These are phyloP conservation scores for Patella caerulea DNA, from an alignment of 2,888 invertebrate genomes.

Conservation along the genomic window DNA sequence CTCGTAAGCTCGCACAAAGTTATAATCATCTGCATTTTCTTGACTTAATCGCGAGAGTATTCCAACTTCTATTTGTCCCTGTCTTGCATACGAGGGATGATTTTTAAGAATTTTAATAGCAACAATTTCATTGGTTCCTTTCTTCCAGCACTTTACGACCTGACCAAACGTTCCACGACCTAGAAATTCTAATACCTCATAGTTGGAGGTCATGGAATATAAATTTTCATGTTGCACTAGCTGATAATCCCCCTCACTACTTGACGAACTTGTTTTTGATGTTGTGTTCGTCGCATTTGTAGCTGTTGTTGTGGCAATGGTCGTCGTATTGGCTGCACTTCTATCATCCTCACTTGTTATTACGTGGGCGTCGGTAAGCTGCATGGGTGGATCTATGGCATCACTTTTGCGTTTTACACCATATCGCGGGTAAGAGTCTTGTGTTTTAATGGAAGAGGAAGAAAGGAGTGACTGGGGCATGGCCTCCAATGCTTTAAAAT, in stretches of 20 bases:
- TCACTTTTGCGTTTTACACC: constrained; percentile 70
- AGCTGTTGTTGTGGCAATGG: constrained; percentile 36
- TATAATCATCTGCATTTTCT: constrained; percentile 80
- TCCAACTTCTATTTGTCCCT: constrained; percentile 98
- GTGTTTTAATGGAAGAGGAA: constrained; percentile 24
- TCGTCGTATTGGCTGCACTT: constrained; percentile 53
- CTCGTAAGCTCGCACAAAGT: constrained; percentile 99
- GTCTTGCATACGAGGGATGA: constrained; percentile 99
- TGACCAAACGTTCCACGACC: constrained; percentile 98
- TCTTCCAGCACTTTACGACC: constrained; percentile 99
- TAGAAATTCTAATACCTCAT: constrained; percentile 97
- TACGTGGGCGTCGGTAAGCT: constrained; percentile 64
- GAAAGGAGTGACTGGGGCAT: constrained; percentile 24
- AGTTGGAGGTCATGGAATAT: constrained; percentile 93
- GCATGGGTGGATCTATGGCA: constrained; percentile 67
- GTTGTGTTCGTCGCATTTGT: constrained; percentile 52
- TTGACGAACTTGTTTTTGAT: constrained; percentile 59
- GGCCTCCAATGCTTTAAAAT: constrained; percentile 17
- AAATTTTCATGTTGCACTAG: constrained; percentile 97
- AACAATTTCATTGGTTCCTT: constrained; percentile 99
- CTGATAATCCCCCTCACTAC: constrained; percentile 94
- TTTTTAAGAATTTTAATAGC: constrained; percentile 99
- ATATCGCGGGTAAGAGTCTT: constrained; percentile 73
- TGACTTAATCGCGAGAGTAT: constrained; percentile 73
- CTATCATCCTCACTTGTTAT: constrained; percentile 70